Conservation (phyloP, 2,888 invertebrate species). For the Lissonota sp. region DNA sequence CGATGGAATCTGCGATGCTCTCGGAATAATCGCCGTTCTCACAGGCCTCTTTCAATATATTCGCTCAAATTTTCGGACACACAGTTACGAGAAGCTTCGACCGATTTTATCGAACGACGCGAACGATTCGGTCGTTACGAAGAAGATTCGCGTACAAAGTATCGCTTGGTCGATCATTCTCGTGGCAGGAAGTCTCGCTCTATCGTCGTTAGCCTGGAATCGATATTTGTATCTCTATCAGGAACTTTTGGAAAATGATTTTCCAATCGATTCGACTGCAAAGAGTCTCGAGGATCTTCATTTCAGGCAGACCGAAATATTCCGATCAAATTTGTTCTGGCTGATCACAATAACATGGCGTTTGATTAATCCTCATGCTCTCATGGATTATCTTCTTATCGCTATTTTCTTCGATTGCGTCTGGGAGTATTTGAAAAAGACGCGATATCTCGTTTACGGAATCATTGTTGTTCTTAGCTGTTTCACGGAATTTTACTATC, state of each 20-base stretch:
- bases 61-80: constrained; percentile 89
- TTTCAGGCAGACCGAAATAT: constrained; percentile 86
- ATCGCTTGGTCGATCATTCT: constrained; percentile 88
- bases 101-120: constrained; percentile 85
- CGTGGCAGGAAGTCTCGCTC: constrained; percentile 89
- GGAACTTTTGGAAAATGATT: constrained; percentile 89
- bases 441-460: constrained; percentile 90
- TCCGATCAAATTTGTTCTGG: constrained; percentile 91
- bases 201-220: constrained; percentile 93
- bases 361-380: constrained; percentile 91
- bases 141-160: constrained; percentile 86
- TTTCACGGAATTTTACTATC: constrained; percentile 90
- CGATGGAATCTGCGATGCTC: constrained; percentile 92
- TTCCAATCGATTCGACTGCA: constrained; percentile 71
- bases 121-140: constrained; percentile 79
- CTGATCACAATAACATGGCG: constrained; percentile 91
- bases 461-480: constrained; percentile 88
- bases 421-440: constrained; percentile 90
- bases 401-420: constrained; percentile 93
- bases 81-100: constrained; percentile 89
- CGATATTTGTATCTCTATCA: constrained; percentile 93
- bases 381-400: constrained; percentile 90
- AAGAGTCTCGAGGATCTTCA: constrained; percentile 84
- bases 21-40: constrained; percentile 90
- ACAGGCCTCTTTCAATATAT: constrained; percentile 89